phyloP scores from a whole-genome alignment of 2,888 invertebrate genomes.

The Agriotes lineatus region DNA sequence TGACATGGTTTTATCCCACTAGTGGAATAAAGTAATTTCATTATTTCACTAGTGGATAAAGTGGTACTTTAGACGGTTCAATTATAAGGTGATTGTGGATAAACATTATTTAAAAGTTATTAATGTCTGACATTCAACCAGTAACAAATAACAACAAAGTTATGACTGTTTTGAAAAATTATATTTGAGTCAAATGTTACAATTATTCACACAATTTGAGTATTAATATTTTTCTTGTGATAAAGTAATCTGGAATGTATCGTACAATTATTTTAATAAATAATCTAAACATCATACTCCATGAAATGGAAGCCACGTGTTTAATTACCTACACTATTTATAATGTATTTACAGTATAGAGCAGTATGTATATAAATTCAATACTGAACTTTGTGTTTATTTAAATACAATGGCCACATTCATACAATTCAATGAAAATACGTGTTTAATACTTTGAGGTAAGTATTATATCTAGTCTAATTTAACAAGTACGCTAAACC shows the following conservation, averaged over 20 bases:
- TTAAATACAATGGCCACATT: conserved; percentile 59
- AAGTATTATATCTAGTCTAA: conserved; percentile 27
- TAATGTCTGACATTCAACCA: too few species aligned
- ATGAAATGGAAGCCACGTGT: conserved; percentile 55
- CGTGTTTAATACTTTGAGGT: conserved; percentile 31
- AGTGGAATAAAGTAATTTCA: too few species aligned
- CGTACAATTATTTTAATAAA: conserved; percentile 51
- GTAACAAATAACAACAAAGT: neutral
- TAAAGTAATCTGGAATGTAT: conserved; percentile 60
- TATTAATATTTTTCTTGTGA: conserved; percentile 59
- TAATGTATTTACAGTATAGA: conserved; percentile 54
- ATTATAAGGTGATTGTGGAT: too few species aligned
- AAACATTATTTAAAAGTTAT: too few species aligned
- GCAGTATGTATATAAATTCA: conserved; percentile 54
- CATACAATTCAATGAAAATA: conserved; percentile 28
- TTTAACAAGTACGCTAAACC: conserved; percentile 22
- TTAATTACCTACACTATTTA: conserved; percentile 52
- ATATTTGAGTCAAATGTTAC: conserved; percentile 58
- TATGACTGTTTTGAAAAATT: conserved; percentile 56
- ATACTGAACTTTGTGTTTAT: conserved; percentile 59
- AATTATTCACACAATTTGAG: conserved; percentile 63
- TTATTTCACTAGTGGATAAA: too few species aligned
- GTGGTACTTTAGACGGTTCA: too few species aligned
- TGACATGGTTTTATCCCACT: too few species aligned
- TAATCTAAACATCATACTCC: conserved; percentile 53